Evolutionary conservation across 2,113 vertebrate species (phyloP).

Genomic region (Tretioscincus oriximinensis): DNA sequence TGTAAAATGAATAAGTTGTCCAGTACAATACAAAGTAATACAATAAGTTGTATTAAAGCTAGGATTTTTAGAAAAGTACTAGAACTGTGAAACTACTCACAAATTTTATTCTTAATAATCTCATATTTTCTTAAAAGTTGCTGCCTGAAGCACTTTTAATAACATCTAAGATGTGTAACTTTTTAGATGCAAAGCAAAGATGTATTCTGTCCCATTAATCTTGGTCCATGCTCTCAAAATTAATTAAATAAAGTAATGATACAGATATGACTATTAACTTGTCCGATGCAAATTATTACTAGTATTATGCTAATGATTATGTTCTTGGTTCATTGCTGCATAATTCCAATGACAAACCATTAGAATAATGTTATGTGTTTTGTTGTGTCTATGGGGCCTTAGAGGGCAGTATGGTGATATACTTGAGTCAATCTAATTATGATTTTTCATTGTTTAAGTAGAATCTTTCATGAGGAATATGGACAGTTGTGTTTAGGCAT

Average conservation of each 20-base stretch:
- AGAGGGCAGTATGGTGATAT: neutral
- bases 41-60: neutral
- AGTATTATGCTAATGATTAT: neutral
- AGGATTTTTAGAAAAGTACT: neutral
- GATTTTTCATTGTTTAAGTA: neutral
- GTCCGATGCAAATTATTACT: neutral
- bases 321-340: neutral
- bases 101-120: neutral
- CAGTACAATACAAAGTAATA: no score
- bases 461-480: neutral
- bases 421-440: neutral
- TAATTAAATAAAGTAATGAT: neutral
- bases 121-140: neutral
- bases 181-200: neutral
- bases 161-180: neutral
- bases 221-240: neutral
- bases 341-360: neutral
- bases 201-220: neutral
- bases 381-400: neutral
- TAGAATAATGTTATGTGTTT: neutral
- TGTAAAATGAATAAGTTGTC: conserved; percentile 8
- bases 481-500: neutral
- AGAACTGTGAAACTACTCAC: neutral
- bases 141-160: neutral
- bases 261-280: neutral